phyloP scores from a whole-genome alignment of 2,888 invertebrate species.

The Nezara viridula region DNA sequence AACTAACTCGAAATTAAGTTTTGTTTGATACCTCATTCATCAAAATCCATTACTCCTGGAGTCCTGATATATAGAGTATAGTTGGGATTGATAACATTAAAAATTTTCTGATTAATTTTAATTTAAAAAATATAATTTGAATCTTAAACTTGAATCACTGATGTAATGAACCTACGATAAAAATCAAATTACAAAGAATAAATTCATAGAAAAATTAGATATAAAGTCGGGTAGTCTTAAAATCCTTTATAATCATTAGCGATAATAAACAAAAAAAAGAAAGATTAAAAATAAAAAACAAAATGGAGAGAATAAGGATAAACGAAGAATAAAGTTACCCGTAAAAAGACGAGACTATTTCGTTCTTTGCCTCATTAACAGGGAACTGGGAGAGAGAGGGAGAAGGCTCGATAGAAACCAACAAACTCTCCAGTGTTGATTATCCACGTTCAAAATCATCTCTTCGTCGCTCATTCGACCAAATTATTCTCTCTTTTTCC shows the following conservation, averaged over 20 bases:
- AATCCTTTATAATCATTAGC: neutral
- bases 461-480: neutral
- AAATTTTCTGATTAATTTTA: no score
- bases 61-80: no score
- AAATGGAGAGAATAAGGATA: neutral
- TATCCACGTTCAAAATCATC: constrained; percentile 25
- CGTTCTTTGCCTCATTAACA: constrained; percentile 14
- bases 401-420: constrained; percentile 7
- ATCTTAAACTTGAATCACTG: neutral
- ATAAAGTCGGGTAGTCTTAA: neutral
- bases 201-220: neutral
- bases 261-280: neutral
- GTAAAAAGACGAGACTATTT: neutral
- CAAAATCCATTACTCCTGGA: no score
- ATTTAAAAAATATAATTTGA: no score
- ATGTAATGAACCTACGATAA: neutral
- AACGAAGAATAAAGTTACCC: neutral
- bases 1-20: no score
- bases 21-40: no score
- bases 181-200: neutral
- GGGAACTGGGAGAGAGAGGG: neutral
- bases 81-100: no score
- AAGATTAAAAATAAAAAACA: neutral
- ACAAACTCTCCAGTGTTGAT: neutral
- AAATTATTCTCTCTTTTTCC: neutral